Base-by-base conservation (phyloP, 2,888 invertebrate species). In the Metalampra italica region DNA sequence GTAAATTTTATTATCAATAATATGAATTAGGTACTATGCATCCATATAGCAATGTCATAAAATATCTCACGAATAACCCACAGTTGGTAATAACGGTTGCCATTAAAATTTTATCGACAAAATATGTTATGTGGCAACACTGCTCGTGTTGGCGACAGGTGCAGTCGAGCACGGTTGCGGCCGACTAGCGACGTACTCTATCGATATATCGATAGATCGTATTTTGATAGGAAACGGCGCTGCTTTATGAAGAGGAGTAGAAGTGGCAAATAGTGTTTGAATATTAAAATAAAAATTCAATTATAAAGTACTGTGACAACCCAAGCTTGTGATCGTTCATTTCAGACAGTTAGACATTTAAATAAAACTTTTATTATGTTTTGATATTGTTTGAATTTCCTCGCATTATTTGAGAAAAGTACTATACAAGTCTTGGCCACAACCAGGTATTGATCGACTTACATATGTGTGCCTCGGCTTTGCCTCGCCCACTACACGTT, bases 151-250 rank as follows among this genome's bases (percentile, higher is more conserved):
- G 69, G 77, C 63, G 83, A 80, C 85, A 85, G 85, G 82, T 85
- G 85, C 75, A 73, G 46, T 53, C 57, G 62, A 72, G 69, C 66
- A 68, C 67, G 62, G 9, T 22, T 22, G 53, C 52, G 62, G 56
- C 54, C 50, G 60, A 60, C 61, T 45, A 64, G 55, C 60, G 60
- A 60, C 64, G 62, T 59, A 62, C 66, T 64, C 63, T 73, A 75
- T 76, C 73, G 75, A 72, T 77, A 71, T 72, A 71, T 75, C 77
- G 76, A 78, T 78, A 80, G 78, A 81, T 78, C 77, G 70, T 73
- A 65, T 80, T 77, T 77, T 73, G 74, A 78, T 77, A 74, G 62
- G 48, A 52, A 29, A 50, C 59, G 56, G 49, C 47, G 45, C 63
- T 66, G 66, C 66, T 51, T 65, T 71, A 66, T 22, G 4, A 50